Evolutionary conservation across 35 echinoderm and acorn worm species (phyloP).

Genomic region (Holothuria glaberrima): DNA sequence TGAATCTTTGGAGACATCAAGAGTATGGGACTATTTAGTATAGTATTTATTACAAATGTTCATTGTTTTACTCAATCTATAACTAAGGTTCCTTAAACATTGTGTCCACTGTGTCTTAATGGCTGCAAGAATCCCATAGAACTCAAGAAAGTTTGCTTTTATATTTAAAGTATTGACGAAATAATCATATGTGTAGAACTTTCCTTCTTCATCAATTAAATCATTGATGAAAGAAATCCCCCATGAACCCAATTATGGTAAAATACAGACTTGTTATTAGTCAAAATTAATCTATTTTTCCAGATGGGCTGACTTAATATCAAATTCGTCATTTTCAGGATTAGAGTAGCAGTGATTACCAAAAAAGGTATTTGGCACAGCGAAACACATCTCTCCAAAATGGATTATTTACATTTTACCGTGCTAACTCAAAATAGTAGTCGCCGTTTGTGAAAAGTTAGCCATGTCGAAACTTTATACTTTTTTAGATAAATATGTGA

Average conservation of each 20-base stretch:
- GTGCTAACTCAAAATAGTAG: not conserved
- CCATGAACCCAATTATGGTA: not conserved
- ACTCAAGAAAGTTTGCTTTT: slow-evolving; percentile 2
- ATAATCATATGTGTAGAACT: not conserved
- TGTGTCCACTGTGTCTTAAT: slow-evolving; percentile 13
- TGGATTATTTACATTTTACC: not conserved
- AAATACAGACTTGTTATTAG: not conserved
- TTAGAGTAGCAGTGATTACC: not conserved
- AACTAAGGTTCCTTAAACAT: slow-evolving; percentile 23
- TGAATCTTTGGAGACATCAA: not conserved
- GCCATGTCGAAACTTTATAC: not conserved
- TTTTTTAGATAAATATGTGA: not conserved
- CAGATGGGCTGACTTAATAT: not conserved
- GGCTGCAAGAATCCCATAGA: not conserved
- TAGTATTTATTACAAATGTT: not conserved
- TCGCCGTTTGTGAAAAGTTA: not conserved
- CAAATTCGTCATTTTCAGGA: slow-evolving; percentile 1
- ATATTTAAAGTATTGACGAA: not conserved
- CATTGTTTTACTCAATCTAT: slow-evolving; percentile 2
- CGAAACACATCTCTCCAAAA: not conserved
- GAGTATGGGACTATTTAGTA: not conserved
- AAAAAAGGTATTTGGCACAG: not conserved
- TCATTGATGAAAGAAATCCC: not conserved
- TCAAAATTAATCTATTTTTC: not conserved
- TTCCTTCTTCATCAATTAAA: not conserved